phyloP scores from a whole-genome alignment of 2,888 invertebrate genomes.

The Microplitis manilae region DNA sequence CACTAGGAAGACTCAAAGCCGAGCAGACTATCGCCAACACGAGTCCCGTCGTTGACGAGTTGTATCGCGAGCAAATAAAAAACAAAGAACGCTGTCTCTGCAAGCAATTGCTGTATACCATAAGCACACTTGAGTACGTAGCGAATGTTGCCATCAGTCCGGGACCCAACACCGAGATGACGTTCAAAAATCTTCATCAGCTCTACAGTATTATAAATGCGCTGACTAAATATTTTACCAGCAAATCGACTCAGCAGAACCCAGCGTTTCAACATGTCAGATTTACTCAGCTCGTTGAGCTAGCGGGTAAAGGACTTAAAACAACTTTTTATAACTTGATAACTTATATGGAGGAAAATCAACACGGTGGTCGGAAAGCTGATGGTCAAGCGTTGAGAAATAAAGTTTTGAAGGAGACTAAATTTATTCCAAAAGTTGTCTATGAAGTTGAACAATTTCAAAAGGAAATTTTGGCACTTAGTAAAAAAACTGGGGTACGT shows the following conservation, averaged over 20 bases:
- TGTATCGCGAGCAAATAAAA: slow-evolving; percentile 71
- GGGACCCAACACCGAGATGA: slow-evolving; percentile 74
- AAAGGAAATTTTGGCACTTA: slow-evolving; percentile 75
- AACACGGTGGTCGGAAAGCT: slow-evolving; percentile 64
- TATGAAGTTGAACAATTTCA: slow-evolving; percentile 79
- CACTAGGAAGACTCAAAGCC: slow-evolving; percentile 63
- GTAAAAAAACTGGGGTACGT: slow-evolving; percentile 76
- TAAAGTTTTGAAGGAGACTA: slow-evolving; percentile 76
- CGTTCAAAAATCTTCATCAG: slow-evolving; percentile 75
- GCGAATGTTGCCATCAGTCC: slow-evolving; percentile 73
- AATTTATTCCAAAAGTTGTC: slow-evolving; percentile 78
- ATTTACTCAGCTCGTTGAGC: slow-evolving; percentile 65
- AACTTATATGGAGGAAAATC: slow-evolving; percentile 73
- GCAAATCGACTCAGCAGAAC: slow-evolving; percentile 72
- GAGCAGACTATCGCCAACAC: slow-evolving; percentile 56
- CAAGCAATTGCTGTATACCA: slow-evolving; percentile 75
- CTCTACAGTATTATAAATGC: slow-evolving; percentile 74
- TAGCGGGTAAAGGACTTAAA: slow-evolving; percentile 77
- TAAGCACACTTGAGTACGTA: slow-evolving; percentile 73
- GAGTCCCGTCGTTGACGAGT: slow-evolving; percentile 56
- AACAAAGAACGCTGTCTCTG: slow-evolving; percentile 75
- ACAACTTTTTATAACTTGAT: slow-evolving; percentile 75
- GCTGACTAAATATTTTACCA: slow-evolving; percentile 76
- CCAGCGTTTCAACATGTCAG: slow-evolving; percentile 73
- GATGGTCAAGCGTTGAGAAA: slow-evolving; percentile 71